Base-by-base conservation (phyloP, 2,113 vertebrate species). In the Phyllostomus discolor region DNA sequence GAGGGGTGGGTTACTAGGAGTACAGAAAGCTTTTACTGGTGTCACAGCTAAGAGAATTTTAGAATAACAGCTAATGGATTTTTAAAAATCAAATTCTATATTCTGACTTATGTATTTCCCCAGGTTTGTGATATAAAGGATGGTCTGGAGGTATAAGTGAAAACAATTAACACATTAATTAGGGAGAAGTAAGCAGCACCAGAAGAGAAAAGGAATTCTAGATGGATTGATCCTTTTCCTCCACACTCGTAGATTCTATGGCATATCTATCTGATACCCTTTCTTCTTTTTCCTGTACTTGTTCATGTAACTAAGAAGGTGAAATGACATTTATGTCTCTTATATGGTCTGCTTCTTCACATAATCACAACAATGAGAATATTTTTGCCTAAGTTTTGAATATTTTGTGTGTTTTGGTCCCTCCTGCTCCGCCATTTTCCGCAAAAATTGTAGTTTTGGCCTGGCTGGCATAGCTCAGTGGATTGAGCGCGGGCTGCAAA, bases 271-370 rank as follows among this genome's bases (percentile, higher is more conserved):
- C 33, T 88, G 75, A 59, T 20, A 87, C 52, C 2, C 52, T 95
- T 91, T 84, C 57, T 9, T 69, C 50, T 81, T 88, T 94, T 81
- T 82, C 10, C 35, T 90, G 38, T 50, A 84, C 66, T 90, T 54
- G 19, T 90, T 95, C 22, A 54, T 84, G 57, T 33, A 79, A 10
- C 7, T 38, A 94, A 82, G 72, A 82, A 67, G 31, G 12, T 46
- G 7, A 89, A 94, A 82, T 46, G 66, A 81, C 38, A 95, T 84
- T 95, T 89, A 46, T 83, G 35, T 83, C 33, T 91, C 69, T 52
- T 57, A 50, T 17, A 75, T 72, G 33, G 20, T 87, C 31, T 79
- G 64, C 64, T 66, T 92, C 26, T 88, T 92, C 59, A 90, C 33
- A 73, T 35, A 57, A 57, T 88, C 72, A 26, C 9, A 69, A 75